phyloP scores from a whole-genome alignment of 2,888 invertebrate genomes.

The Monoplex corrugatus region DNA sequence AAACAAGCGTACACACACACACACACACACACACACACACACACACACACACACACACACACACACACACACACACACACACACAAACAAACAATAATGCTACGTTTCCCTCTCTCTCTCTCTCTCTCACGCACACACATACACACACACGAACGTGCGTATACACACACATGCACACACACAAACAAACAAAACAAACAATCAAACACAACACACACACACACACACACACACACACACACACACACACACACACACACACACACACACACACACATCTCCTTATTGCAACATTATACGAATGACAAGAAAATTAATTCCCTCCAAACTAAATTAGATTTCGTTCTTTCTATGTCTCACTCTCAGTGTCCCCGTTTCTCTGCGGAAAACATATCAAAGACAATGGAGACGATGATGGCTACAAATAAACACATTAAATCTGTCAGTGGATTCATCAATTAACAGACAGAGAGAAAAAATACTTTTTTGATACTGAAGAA shows the following conservation, averaged over 20 bases:
- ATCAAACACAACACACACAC: background rate
- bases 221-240: conserved; percentile 7
- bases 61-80: background rate
- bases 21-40: conserved; percentile 24
- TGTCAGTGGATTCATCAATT: too few species aligned
- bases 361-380: background rate
- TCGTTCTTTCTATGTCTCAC: background rate
- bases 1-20: background rate
- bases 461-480: too few species aligned
- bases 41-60: conserved; percentile 19
- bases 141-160: background rate
- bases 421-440: too few species aligned
- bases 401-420: too few species aligned
- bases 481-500: too few species aligned
- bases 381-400: too few species aligned
- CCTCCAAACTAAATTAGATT: too few species aligned
- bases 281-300: too few species aligned
- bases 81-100: background rate
- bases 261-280: background rate
- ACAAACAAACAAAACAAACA: conserved; percentile 1
- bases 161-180: background rate
- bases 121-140: conserved; percentile 4
- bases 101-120: too few species aligned
- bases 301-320: too few species aligned
- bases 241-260: conserved; percentile 5